phyloP scores from a whole-genome alignment of 2,888 invertebrate species.

The Aromia moschata region DNA sequence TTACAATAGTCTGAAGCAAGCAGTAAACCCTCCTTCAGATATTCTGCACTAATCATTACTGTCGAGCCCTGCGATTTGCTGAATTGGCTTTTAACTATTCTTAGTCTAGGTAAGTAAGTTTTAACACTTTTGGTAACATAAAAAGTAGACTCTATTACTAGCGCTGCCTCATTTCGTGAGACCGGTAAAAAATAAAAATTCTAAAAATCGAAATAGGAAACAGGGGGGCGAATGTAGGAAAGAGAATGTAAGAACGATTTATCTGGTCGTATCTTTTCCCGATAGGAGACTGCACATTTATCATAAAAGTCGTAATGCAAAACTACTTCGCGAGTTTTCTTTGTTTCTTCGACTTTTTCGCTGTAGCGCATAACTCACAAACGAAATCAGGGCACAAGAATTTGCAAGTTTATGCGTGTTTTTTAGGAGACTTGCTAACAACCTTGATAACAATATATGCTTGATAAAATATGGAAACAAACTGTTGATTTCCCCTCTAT shows the following conservation, averaged over 20 bases:
- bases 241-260: not conserved
- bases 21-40: constrained; percentile 10
- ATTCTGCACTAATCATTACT: not conserved
- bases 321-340: constrained; percentile 5
- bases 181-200: too few relatives aligned
- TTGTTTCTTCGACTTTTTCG: not conserved
- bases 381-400: not conserved
- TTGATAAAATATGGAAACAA: not conserved
- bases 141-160: constrained; percentile 19
- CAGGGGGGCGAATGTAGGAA: not conserved
- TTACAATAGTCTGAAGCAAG: too few relatives aligned
- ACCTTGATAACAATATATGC: not conserved
- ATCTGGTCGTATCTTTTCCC: constrained; percentile 6
- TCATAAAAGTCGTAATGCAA: constrained; percentile 11
- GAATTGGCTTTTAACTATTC: constrained; percentile 14
- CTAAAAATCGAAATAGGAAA: not conserved
- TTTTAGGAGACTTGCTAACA: not conserved
- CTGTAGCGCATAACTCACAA: not conserved
- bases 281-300: constrained; percentile 5
- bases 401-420: not conserved
- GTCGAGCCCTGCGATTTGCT: constrained; percentile 6
- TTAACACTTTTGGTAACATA: not conserved
- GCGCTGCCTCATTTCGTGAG: not conserved
- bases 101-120: constrained; percentile 16
- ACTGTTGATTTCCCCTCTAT: not conserved